A percentile compares a stretch with the other conserved stretches of the same genome.
These are phyloP conservation scores for Simalia tracyae DNA, from an alignment of 2,797 vertebrate genomes.

Conservation along the genomic window DNA sequence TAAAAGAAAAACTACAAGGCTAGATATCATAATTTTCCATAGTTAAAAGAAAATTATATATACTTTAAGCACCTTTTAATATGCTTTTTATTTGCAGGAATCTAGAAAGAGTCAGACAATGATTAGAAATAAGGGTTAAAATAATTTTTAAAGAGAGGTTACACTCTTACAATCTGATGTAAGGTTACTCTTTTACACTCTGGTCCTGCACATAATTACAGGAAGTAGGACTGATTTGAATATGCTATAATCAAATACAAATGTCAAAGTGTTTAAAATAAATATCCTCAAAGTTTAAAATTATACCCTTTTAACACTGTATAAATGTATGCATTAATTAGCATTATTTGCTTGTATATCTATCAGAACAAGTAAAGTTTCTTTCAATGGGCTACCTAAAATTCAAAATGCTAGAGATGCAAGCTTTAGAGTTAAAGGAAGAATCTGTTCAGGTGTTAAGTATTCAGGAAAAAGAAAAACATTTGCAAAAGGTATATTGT, in stretches of 20 bases:
- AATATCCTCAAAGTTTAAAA: slow-evolving; percentile 28
- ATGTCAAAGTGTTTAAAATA: slow-evolving; percentile 44
- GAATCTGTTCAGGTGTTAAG: neutral
- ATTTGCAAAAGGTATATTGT: neutral
- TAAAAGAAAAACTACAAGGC: neutral
- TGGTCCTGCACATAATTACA: slow-evolving; percentile 31
- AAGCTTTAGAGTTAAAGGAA: neutral
- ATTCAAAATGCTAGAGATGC: neutral
- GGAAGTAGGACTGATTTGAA: slow-evolving; percentile 27
- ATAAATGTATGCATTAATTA: slow-evolving; percentile 30
- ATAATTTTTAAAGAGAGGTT: neutral
- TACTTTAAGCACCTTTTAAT: neutral
- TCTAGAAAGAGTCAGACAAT: slow-evolving; percentile 10
- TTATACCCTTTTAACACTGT: slow-evolving; percentile 20
- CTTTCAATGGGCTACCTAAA: slow-evolving; percentile 1
- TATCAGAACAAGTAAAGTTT: neutral
- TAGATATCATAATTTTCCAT: neutral
- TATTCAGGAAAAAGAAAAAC: neutral
- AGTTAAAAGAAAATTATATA: neutral
- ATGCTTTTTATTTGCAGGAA: slow-evolving; percentile 10
- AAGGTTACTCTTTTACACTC: slow-evolving; percentile 25
- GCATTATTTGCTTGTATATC: slow-evolving; percentile 22
- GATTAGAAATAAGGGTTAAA: slow-evolving; percentile 19
- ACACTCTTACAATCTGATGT: neutral
- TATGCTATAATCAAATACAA: slow-evolving; percentile 40